Percentiles rank a stretch among this genome's conserved stretches.
phyloP scores from a whole-genome alignment of 1,140 invertebrate genomes.

The Pseudachorutes palmiensis region DNA sequence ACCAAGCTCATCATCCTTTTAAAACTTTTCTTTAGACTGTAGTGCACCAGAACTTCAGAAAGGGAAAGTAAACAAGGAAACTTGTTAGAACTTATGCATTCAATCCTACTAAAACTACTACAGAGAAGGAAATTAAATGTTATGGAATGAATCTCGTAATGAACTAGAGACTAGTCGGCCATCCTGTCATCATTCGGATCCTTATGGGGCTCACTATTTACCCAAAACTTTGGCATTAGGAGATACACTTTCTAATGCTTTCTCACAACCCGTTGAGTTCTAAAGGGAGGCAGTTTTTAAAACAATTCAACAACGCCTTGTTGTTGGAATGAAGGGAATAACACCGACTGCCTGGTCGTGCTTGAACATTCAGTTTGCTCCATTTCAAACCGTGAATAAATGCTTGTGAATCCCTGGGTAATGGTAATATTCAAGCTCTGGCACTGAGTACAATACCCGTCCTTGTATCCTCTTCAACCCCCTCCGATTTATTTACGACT shows the following conservation, averaged over 20 bases:
- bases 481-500: constrained; percentile 3
- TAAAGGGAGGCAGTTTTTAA: no score
- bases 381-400: constrained; percentile 9
- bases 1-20: no score
- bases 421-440: no score
- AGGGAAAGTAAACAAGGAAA: not conserved
- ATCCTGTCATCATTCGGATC: not conserved
- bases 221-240: not conserved
- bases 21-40: no score
- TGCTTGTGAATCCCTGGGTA: no score
- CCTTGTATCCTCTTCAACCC: no score
- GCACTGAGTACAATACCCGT: no score
- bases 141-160: constrained; percentile 12
- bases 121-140: constrained; percentile 2
- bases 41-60: no score
- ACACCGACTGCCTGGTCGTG: not conserved
- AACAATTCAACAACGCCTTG: no score
- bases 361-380: not conserved
- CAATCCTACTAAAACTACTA: not conserved
- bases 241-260: not conserved
- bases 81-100: not conserved
- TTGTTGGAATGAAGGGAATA: no score
- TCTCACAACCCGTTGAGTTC: no score
- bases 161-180: not conserved
- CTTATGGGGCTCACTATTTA: not conserved